Base-by-base conservation (phyloP, 2,888 invertebrate genomes). In the Cantharis lateralis region DNA sequence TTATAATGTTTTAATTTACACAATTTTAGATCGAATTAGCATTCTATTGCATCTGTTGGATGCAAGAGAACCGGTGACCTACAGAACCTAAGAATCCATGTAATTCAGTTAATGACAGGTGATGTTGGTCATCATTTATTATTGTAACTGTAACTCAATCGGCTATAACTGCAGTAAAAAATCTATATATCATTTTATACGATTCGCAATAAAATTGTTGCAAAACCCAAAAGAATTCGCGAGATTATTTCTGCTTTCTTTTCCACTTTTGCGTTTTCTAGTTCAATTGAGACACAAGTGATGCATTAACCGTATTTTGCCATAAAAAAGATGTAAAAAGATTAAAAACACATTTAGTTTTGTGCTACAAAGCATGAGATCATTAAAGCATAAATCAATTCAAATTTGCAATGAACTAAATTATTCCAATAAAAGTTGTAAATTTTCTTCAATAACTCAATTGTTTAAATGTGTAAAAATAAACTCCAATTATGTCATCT, bases 81-180 rank as follows among this genome's bases (percentile, higher is more conserved):
- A 76, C 24, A 70, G 64, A 62, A 68, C 64, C 32, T 62, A 26
- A 20, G 20, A 20, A 20, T 66, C 48, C 48, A 66, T 20, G 61
- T 73, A 15, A 70, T 75, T 62, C 62, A 26, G 71, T 63, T 72
- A 72, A 72, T 72, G 72, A 70, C 70, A 72, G 72, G 64, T 64
- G 64, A 64, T 64, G 64, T 20, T 73, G 15, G 74, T 66, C 16
- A 64, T 75, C 62, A 66, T 48, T 48, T 48, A 48, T 76, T 70
- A 76, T 70, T 73, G 62, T 76, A 76, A 76, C 76, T 70, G 76
- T 76, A 76, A 70, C 70, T 70, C 28, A 66, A 73, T 63, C 18
- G 63, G 63, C 7, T 64, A 70, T 73, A 64, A 63, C 71, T 68
- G 16, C 64, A 68, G 64, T 76, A 76, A 24, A 24, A 18, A 48